A percentile compares a stretch with the other conserved stretches of the same genome.
Evolutionary conservation across 2,888 invertebrate genomes (phyloP).

Genomic region (Chorisops tibialis): DNA sequence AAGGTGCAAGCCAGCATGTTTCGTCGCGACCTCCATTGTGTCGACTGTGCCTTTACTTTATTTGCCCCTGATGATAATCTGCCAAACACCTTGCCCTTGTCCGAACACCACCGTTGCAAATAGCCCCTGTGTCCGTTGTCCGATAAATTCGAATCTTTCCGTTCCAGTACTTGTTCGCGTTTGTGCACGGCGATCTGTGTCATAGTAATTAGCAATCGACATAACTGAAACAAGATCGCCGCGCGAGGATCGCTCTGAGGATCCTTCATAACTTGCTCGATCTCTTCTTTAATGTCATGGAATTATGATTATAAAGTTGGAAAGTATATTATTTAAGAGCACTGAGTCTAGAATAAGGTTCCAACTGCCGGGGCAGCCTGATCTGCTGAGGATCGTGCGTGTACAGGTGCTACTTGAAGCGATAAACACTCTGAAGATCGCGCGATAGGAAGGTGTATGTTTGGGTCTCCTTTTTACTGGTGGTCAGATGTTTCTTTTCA

Average conservation of each 20-base stretch:
- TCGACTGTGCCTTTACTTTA: too few species aligned
- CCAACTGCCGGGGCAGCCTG: neutral
- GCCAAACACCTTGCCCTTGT: slow-evolving; percentile 22
- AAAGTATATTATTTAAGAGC: neutral
- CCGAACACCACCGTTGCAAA: slow-evolving; percentile 14
- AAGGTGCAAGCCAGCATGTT: slow-evolving; percentile 23
- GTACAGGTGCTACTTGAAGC: slow-evolving; percentile 32
- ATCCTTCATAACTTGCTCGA: neutral
- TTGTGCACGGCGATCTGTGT: slow-evolving; percentile 16
- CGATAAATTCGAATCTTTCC: slow-evolving; percentile 8
- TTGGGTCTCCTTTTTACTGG: slow-evolving; percentile 28
- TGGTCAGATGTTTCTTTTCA: slow-evolving; percentile 30
- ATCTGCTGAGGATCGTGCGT: slow-evolving; percentile 28
- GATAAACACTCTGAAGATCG: slow-evolving; percentile 28
- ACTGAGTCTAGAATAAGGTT: neutral
- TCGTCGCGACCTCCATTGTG: neutral
- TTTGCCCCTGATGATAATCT: slow-evolving; percentile 21
- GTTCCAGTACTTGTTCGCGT: slow-evolving; percentile 23
- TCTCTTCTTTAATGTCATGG: slow-evolving; percentile 24
- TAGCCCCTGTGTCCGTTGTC: neutral
- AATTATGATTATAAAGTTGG: slow-evolving; percentile 24
- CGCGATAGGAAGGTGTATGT: slow-evolving; percentile 29
- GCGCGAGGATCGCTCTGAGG: neutral
- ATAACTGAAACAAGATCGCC: slow-evolving; percentile 23
- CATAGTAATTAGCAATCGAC: slow-evolving; percentile 29